Evolutionary conservation across 37 sponge, comb jelly and placozoan species (phyloP).

Genomic region (Geodia barretti): DNA sequence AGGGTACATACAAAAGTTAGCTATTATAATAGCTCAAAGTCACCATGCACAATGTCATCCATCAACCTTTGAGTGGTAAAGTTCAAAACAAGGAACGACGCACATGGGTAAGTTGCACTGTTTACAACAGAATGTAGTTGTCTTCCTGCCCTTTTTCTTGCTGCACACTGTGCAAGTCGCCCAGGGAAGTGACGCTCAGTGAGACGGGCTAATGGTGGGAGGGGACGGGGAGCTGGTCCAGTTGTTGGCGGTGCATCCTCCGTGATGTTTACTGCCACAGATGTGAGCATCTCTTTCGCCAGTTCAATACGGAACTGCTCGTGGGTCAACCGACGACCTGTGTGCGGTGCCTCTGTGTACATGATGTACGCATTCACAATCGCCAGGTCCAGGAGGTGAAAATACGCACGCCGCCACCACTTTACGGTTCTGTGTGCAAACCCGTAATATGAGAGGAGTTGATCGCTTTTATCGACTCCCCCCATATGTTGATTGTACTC

Average conservation of each 20-base stretch:
- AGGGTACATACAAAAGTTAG: no score
- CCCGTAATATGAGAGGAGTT: conserved; percentile 39
- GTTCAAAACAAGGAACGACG: no score
- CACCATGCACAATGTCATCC: no score
- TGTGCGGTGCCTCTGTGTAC: background rate
- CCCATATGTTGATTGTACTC: conserved; percentile 51
- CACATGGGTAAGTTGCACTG: no score
- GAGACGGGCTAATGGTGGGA: background rate
- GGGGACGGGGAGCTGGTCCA: background rate
- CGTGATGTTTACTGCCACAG: no score
- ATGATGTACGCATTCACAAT: conserved; percentile 46
- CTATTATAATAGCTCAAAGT: no score
- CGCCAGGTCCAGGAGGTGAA: conserved; percentile 24
- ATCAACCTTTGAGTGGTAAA: no score
- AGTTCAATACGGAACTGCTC: conserved; percentile 23
- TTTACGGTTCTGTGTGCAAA: conserved; percentile 12
- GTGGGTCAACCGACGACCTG: conserved; percentile 1
- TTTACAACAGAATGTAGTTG: no score
- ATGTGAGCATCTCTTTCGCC: conserved; percentile 9
- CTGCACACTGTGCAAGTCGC: no score
- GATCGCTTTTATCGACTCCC: conserved; percentile 38
- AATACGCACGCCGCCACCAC: conserved; percentile 39
- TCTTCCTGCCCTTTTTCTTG: no score
- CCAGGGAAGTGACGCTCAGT: no score
- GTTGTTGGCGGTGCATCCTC: background rate